Evolutionary conservation across 1,140 invertebrate species (phyloP).

Genomic region (Microplitis mediator): DNA sequence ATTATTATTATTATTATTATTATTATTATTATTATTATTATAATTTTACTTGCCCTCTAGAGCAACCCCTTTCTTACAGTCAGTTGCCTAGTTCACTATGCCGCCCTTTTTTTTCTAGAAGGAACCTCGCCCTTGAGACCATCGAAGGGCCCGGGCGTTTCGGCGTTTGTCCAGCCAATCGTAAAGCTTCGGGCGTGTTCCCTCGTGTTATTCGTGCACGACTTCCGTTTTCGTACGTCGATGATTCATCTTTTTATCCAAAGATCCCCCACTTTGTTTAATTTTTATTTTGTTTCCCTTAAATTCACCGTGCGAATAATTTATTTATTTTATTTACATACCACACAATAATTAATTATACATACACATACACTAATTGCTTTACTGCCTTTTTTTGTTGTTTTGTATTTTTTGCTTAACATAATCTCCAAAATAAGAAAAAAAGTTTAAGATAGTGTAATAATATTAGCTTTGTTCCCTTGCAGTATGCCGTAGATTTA

Average conservation of each 20-base stretch:
- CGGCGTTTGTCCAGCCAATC: conserved; percentile 41
- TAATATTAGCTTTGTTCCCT: neutral
- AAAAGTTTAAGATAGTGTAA: conserved; percentile 6
- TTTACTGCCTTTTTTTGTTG: no score
- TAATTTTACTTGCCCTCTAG: neutral
- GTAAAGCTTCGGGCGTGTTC: conserved; percentile 25
- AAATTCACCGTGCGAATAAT: neutral
- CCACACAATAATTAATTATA: no score
- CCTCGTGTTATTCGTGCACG: conserved; percentile 8
- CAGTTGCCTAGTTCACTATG: conserved; percentile 27
- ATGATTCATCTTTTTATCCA: conserved; percentile 21
- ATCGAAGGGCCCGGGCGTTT: conserved; percentile 22
- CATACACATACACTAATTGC: no score
- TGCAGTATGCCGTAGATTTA: conserved; percentile 25
- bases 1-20: neutral
- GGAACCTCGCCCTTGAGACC: conserved; percentile 46
- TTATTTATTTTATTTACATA: no score
- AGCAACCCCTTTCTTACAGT: conserved; percentile 25
- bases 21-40: neutral
- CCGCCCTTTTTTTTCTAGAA: conserved; percentile 10
- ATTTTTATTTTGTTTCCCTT: neutral
- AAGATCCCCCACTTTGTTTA: neutral
- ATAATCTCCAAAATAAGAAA: conserved; percentile 8
- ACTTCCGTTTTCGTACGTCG: conserved; percentile 21
- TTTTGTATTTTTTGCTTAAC: neutral